Evolutionary conservation across 2,888 invertebrate genomes (phyloP).

Genomic region (Noctua pronuba): DNA sequence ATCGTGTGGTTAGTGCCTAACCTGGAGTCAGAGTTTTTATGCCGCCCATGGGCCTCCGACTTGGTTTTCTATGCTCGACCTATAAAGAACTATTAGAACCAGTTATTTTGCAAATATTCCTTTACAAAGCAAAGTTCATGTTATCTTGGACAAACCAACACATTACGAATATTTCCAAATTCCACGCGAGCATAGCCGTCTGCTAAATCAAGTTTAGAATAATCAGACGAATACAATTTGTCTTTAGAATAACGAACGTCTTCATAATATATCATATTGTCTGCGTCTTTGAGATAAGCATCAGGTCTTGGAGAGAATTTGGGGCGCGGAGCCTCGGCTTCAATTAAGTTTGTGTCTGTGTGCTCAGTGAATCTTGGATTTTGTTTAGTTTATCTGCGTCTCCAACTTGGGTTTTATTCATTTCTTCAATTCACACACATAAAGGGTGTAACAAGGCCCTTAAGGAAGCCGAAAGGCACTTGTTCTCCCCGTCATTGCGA

Average conservation of each 20-base stretch:
- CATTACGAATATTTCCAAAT: not conserved
- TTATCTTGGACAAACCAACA: not conserved
- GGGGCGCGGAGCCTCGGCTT: constrained; percentile 31
- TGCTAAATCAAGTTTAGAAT: constrained; percentile 12
- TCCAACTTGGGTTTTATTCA: not conserved
- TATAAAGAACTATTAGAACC: not conserved
- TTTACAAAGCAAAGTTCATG: not conserved
- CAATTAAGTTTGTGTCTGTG: constrained; percentile 47
- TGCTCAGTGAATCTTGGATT: constrained; percentile 24
- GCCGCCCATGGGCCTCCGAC: too few relatives aligned
- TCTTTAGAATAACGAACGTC: constrained; percentile 39
- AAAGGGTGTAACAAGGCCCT: too few relatives aligned
- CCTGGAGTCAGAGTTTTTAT: too few relatives aligned
- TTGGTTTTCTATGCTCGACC: not conserved
- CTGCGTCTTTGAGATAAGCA: constrained; percentile 46
- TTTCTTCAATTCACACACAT: not conserved
- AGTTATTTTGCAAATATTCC: not conserved
- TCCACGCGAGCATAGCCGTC: not conserved
- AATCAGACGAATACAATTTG: constrained; percentile 41
- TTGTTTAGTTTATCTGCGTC: constrained; percentile 28
- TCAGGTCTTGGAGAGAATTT: constrained; percentile 50
- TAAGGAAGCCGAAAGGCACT: too few relatives aligned
- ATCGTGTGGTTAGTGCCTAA: too few relatives aligned
- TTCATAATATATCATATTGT: constrained; percentile 43
- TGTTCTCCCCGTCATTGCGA: too few relatives aligned